Percentiles rank a stretch among this genome's conserved stretches.
Conservation (phyloP, 2,797 vertebrate genomes). For the Pyrocephalus nanus region DNA sequence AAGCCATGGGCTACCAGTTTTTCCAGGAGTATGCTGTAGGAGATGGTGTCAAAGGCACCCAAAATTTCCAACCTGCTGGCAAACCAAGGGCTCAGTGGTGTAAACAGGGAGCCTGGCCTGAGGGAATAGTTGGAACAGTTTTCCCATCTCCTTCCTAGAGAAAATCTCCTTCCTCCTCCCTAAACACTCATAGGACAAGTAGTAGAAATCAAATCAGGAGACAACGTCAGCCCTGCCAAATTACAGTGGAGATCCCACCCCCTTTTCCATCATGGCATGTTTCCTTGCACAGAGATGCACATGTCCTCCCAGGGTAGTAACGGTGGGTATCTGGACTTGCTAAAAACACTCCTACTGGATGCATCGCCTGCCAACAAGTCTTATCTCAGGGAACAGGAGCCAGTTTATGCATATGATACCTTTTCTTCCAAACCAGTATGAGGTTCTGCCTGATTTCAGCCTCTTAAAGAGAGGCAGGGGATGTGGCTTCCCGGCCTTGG, state of each 20-base stretch:
- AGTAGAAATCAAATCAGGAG: not conserved
- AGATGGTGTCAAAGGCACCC: fast-evolving
- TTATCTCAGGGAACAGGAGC: not conserved
- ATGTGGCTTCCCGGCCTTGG: not conserved
- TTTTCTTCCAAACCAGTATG: not conserved
- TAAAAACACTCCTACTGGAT: not conserved
- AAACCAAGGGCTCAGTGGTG: fast-evolving
- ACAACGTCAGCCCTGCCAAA: not conserved
- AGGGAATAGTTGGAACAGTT: not conserved
- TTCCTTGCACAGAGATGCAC: not conserved
- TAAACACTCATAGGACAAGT: not conserved
- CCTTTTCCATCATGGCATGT: fast-evolving
- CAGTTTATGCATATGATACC: not conserved
- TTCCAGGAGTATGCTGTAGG: too few relatives aligned
- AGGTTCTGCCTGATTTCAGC: not conserved
- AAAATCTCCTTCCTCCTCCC: not conserved
- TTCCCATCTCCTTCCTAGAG: not conserved
- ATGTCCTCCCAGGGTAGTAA: not conserved
- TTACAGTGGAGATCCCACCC: not conserved
- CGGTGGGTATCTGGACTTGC: not conserved
- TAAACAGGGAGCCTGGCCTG: not conserved
- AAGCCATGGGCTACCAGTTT: fast-evolving
- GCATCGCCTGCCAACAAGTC: fast-evolving
- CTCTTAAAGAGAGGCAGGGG: not conserved
- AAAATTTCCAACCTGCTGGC: not conserved